A percentile compares a stretch with the other conserved stretches of the same genome.
Conservation (phyloP, 2,888 invertebrate genomes). For the Heliconius sara region DNA sequence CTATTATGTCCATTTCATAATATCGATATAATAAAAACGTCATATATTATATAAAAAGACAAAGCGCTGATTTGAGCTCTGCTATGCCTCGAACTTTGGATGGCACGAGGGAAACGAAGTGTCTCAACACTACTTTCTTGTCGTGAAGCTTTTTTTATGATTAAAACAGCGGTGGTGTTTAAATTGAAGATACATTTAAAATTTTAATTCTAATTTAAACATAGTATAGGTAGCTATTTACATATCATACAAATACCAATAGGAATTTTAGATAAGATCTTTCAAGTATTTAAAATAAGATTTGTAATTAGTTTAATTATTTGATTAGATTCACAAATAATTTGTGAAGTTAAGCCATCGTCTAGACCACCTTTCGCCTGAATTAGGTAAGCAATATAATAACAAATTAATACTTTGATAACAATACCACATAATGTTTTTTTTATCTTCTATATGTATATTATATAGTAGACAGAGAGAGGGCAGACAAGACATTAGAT, state of each 20-base stretch:
- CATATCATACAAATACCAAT: background rate
- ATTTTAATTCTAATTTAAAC: background rate
- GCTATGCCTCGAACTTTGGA: background rate
- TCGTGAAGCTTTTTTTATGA: background rate
- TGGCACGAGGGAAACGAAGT: background rate
- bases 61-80: background rate
- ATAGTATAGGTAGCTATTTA: background rate
- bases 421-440: background rate
- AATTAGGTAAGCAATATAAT: background rate
- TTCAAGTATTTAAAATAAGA: background rate
- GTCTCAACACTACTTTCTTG: background rate
- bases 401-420: background rate
- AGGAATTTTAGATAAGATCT: background rate
- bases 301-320: conserved; percentile 11
- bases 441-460: background rate
- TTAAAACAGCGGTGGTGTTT: background rate
- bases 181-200: background rate
- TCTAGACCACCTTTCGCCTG: background rate
- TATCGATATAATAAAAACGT: conserved; percentile 1
- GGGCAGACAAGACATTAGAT: background rate
- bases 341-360: background rate
- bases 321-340: background rate
- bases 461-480: too few species aligned
- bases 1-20: background rate
- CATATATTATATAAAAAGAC: background rate